Base-by-base conservation (phyloP, 1,140 invertebrate genomes). In the Tachypleus tridentatus region DNA sequence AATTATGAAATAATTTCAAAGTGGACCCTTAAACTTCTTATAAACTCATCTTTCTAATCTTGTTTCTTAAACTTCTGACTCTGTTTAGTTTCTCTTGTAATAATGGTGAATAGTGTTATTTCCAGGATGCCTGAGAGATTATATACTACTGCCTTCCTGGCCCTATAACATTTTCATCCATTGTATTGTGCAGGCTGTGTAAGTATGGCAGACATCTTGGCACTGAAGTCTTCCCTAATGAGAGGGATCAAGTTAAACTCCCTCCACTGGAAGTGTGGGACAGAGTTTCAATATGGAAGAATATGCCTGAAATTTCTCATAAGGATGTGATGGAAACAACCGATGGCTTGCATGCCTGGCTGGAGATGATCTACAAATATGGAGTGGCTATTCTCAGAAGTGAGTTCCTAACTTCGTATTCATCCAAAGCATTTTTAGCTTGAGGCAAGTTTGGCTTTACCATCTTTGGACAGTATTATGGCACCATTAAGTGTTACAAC, bases 171-270 rank as follows among this genome's bases (percentile, higher is more conserved):
- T 49, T 9, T 10, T n/a, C 29, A 10, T 58, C 6, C 29, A 49
- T 54, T 5, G n/a, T 54, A 57, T 7, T 7, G 52, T 59, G 29
- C 63, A 76, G 76, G 75, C 67, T 77, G 10, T 72, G 74, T 60
- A 73, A 74, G 59, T 74, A 76, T 66, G 75, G 76, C n/a, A 72
- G 71, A 60, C 73, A 70, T 11, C 76, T 76, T 68, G 74, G 73
- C 59, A 69, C 75, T 54, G 75, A 77, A 53, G 74, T 64, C 49
- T 76, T 75, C 67, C 72, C 70, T 11, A 65, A 66, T 9, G 71
- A 69, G 29, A 69, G 60, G 29, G 70, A 71, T 10, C n/a, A 53
- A 11, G 60, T 54, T 11, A 61, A 65, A 6, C 52, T 74, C 48
- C 70, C 73, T 6, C 67, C 69, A 3, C 63, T 74, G n/a, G 67